Evolutionary conservation across 2,888 invertebrate species (phyloP).

Genomic region (Smittia aterrima): DNA sequence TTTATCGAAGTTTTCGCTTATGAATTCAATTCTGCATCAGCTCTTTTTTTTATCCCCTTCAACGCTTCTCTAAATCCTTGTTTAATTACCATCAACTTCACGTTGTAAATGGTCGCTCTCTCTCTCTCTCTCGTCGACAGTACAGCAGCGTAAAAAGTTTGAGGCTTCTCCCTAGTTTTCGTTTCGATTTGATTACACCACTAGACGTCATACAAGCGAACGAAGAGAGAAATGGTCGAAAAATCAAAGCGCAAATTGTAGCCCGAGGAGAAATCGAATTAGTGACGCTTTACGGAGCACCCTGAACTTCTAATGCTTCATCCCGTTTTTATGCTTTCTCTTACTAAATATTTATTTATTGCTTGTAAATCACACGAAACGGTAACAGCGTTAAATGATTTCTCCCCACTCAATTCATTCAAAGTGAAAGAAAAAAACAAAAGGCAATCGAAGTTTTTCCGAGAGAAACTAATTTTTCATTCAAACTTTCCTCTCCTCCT

Average conservation of each 20-base stretch:
- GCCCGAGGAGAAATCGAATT: conserved; percentile 23
- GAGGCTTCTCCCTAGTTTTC: neutral
- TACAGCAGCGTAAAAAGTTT: conserved; percentile 6
- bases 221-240: no score
- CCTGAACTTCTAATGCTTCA: neutral
- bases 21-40: neutral
- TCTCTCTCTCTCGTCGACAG: no score
- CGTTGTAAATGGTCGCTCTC: neutral
- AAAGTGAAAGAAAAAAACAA: neutral
- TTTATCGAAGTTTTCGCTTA: neutral
- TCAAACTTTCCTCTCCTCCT: neutral
- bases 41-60: neutral
- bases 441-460: neutral
- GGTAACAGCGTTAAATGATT: neutral
- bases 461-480: no score
- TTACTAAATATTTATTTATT: neutral
- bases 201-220: neutral
- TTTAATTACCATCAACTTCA: conserved; percentile 13
- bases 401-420: neutral
- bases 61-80: neutral
- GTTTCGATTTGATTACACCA: neutral
- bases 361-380: neutral
- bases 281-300: conserved; percentile 27
- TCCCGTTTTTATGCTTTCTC: neutral
- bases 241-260: neutral